These are phyloP conservation scores for Tarsius wallacei DNA, from an alignment of 2,797 vertebrate genomes.

Conservation along the genomic window DNA sequence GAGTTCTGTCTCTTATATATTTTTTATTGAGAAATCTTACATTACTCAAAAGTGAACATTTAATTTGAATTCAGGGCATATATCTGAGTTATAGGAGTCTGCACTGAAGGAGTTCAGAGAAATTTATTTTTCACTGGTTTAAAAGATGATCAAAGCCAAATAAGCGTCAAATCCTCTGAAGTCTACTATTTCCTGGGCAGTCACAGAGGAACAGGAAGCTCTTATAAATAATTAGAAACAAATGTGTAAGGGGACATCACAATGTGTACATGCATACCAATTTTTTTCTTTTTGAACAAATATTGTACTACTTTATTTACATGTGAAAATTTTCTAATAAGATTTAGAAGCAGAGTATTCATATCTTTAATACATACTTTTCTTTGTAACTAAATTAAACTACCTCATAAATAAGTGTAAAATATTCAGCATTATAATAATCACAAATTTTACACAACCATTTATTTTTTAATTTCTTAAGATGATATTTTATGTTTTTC, in stretches of 20 bases:
- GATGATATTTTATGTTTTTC: background rate
- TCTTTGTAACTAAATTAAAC: background rate
- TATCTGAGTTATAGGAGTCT: background rate
- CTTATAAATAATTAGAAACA: background rate
- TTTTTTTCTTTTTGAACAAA: background rate
- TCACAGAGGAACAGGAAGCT: background rate
- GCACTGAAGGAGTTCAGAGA: background rate
- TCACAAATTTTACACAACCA: background rate
- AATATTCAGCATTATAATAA: background rate
- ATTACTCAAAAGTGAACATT: background rate
- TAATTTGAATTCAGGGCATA: background rate
- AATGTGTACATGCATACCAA: background rate
- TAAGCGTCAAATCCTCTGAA: conserved; percentile 2
- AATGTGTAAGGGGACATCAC: background rate
- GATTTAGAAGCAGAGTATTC: too few relatives aligned
- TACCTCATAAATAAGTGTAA: background rate
- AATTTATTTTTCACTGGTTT: conserved; percentile 31
- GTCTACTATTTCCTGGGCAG: background rate
- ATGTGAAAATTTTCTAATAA: background rate
- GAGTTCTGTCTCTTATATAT: background rate
- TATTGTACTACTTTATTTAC: background rate
- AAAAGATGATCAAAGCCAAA: conserved; percentile 33
- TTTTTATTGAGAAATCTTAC: background rate
- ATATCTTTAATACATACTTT: background rate
- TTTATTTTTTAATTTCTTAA: background rate